Conservation (phyloP, 2,113 vertebrate genomes). For the mouse (Mus musculus) region GRCm39 chr4:91458001-91458500, state of each 20-base stretch:
- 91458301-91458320: constrained; percentile 22
- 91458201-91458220: neutral
- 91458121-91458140: constrained; percentile 22
- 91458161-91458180: neutral
- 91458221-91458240: constrained; percentile 56
- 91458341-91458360: neutral
- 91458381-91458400: constrained; percentile 37
- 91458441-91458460: neutral
- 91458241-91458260: neutral
- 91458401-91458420: constrained; percentile 40
- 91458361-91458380: constrained; percentile 25
- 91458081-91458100: constrained; percentile 50
- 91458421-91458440: neutral
- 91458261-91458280: neutral
- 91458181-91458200: neutral
- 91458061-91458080: constrained; percentile 3
- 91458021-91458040: neutral
- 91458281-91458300: constrained; percentile 4
- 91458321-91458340: neutral
- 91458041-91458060: neutral
- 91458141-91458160: neutral
- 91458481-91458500: constrained; percentile 16
- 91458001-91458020: neutral
- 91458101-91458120: neutral
- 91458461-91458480: constrained; percentile 9